These are phyloP conservation scores for Solen grandis DNA, from an alignment of 1,140 invertebrate genomes.

Conservation along the genomic window DNA sequence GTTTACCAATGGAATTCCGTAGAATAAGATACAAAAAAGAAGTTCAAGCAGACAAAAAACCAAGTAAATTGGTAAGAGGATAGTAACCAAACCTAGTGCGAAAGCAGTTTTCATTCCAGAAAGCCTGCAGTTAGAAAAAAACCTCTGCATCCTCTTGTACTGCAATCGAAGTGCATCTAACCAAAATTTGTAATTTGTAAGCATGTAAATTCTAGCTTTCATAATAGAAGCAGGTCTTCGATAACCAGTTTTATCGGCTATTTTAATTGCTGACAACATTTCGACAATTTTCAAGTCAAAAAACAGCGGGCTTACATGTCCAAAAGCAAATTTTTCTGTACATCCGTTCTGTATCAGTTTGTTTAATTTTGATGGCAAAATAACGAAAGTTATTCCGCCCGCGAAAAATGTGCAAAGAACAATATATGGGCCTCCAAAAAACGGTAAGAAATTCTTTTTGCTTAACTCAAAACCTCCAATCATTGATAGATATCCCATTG, in stretches of 20 bases:
- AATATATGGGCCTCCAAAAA: conserved; percentile 24
- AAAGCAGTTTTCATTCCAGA: background rate
- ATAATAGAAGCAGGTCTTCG: background rate
- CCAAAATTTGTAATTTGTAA: conserved; percentile 11
- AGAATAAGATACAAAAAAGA: no score
- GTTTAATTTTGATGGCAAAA: background rate
- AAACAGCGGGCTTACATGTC: background rate
- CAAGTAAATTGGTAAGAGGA: no score
- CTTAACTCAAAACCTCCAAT: conserved; percentile 24
- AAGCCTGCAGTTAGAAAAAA: background rate
- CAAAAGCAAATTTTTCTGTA: background rate
- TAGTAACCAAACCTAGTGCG: background rate
- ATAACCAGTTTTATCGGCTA: background rate
- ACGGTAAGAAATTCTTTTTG: background rate
- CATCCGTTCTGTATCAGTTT: background rate
- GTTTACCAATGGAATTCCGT: no score
- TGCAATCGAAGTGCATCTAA: background rate
- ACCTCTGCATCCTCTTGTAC: background rate
- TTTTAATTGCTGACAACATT: background rate
- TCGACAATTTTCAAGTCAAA: background rate
- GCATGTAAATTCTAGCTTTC: background rate
- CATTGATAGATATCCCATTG: conserved; percentile 32
- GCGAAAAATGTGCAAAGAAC: background rate
- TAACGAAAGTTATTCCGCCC: background rate
- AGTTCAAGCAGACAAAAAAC: conserved; percentile 1